phyloP scores from a whole-genome alignment of 2,113 vertebrate genomes.

The Gasterosteus aculeatus region DNA sequence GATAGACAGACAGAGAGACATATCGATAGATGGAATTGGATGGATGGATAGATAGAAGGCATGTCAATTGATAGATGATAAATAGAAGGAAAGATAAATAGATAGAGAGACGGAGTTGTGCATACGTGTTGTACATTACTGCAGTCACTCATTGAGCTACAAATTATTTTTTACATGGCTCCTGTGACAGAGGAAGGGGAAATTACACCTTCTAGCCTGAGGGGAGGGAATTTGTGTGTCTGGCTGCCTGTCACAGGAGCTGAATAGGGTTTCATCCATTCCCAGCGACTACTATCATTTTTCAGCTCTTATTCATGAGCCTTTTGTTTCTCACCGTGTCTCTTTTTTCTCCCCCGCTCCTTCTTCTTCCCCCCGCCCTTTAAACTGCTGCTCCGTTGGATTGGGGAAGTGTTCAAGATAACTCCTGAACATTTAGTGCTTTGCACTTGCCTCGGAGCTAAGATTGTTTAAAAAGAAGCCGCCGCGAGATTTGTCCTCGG shows the following conservation, averaged over 20 bases:
- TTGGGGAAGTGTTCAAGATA: conserved; percentile 74
- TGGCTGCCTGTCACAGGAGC: conserved; percentile 71
- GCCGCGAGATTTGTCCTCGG: conserved; percentile 66
- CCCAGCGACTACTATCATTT: conserved; percentile 75
- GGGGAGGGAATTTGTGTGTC: conserved; percentile 74
- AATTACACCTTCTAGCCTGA: conserved; percentile 76
- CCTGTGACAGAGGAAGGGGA: conserved; percentile 74
- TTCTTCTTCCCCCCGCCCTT: conserved; percentile 62
- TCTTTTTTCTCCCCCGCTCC: conserved; percentile 29
- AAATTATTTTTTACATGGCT: conserved; percentile 72
- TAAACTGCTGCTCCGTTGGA: conserved; percentile 68
- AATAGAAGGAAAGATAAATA: conserved; percentile 43
- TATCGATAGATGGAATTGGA: conserved; percentile 9
- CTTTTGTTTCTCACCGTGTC: conserved; percentile 73
- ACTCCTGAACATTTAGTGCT: conserved; percentile 77
- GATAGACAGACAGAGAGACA: conserved; percentile 15
- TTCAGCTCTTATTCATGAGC: conserved; percentile 73
- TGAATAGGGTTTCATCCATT: conserved; percentile 78
- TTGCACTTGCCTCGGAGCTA: conserved; percentile 79
- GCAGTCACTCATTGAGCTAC: conserved; percentile 59
- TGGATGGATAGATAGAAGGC: conserved; percentile 16
- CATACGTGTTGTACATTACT: conserved; percentile 42
- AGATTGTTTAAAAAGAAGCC: conserved; percentile 77
- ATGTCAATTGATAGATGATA: conserved; percentile 25
- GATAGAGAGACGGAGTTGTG: conserved; percentile 20